Evolutionary conservation across 2,113 vertebrate species (phyloP), one percentile per base, ranked within the genome.

Genomic region (Cepphus grylle): DNA sequence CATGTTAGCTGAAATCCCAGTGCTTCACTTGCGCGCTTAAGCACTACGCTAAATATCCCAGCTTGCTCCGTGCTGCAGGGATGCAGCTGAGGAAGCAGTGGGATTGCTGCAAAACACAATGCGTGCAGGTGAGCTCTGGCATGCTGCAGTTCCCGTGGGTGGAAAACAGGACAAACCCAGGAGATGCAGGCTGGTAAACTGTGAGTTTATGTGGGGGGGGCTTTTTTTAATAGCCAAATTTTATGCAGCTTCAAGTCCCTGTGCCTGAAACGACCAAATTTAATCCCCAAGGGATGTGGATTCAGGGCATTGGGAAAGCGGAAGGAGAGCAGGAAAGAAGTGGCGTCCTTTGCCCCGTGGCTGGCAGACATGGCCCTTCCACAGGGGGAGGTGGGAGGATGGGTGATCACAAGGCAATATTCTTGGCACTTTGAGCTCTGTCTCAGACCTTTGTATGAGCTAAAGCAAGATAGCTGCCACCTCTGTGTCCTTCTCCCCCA

Each of bases 281-380:
- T 23, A 58, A 62, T 80, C 23, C 20, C 9, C 21, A 43, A 43
- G 38, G 59, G 53, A 11, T 40, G 7, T 40, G 34, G 27, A 19
- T 55, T 76, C 53, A 49, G n/a, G 58, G 32, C 21, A 34, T 0
- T 62, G 72, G 38, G n/a, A 80, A 47, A 32, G 30, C 16, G 42
- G 32, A 72, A 59, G n/a, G 40, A 45, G 49, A 45, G 23, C 15
- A 30, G 49, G 88, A 83, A 76, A 67, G 45, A 32, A 59, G 19
- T 4, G 13, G 23, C 76, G 42, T 5, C 2, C 3, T 49, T 6
- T 1, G 42, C 27, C 17, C 36, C 1, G 0, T 0, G 4, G 27
- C 62, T 25, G 13, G 21, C 52, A 74, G 78, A 43, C 21, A 10
- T 13, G 34, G 67, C 23, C 49, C n/a, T 30, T 56, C 17, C 26